phyloP scores from a whole-genome alignment of 2,797 vertebrate genomes.

The Pangasius macronema region DNA sequence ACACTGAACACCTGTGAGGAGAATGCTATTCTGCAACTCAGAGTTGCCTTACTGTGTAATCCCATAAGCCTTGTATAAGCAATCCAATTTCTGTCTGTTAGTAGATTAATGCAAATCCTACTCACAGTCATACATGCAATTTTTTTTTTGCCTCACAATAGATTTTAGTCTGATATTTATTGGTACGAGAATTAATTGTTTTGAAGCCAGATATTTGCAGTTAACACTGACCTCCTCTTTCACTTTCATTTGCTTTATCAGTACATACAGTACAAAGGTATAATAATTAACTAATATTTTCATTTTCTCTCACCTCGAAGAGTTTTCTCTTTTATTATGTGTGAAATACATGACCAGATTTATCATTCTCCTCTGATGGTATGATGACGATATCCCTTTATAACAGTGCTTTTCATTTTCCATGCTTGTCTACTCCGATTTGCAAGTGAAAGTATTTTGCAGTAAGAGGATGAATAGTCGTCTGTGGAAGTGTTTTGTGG shows the following conservation, averaged over 20 bases:
- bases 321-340: not conserved
- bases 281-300: not conserved
- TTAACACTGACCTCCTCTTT: not conserved
- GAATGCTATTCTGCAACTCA: constrained; percentile 24
- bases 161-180: constrained; percentile 7
- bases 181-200: not conserved
- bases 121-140: not conserved
- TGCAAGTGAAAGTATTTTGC: constrained; percentile 49
- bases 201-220: not conserved
- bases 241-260: not conserved
- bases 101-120: constrained; percentile 37
- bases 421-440: constrained; percentile 48
- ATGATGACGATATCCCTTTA: constrained; percentile 30
- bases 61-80: constrained; percentile 41
- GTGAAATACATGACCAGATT: constrained; percentile 3
- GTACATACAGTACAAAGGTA: not conserved
- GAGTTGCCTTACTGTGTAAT: constrained; percentile 32
- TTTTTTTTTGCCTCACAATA: not conserved
- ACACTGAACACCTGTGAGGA: constrained; percentile 5
- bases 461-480: constrained; percentile 47
- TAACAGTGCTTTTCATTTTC: constrained; percentile 11
- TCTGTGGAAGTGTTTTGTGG: constrained; percentile 50
- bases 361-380: constrained; percentile 23
- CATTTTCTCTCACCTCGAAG: no score
- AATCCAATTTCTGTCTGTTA: constrained; percentile 44